Percentiles rank a stretch among this genome's conserved stretches.
Conservation (phyloP, 2,113 vertebrate species). For the Panurus biarmicus region DNA sequence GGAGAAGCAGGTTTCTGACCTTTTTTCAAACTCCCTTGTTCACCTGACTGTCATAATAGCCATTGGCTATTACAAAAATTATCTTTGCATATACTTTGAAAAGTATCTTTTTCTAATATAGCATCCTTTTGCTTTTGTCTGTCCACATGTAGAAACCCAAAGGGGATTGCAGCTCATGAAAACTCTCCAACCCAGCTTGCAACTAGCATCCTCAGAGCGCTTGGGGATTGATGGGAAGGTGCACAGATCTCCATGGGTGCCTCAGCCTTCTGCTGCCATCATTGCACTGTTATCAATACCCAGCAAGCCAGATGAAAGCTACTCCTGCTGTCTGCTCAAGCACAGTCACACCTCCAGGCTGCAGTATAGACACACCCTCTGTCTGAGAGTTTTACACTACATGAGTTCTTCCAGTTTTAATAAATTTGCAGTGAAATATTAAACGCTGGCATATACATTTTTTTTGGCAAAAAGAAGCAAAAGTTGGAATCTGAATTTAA, state of each 20-base stretch:
- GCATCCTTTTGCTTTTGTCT: not conserved
- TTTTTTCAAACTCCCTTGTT: not conserved
- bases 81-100: not conserved
- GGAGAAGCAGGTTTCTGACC: not conserved
- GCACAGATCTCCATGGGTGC: not conserved
- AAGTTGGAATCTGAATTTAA: not conserved
- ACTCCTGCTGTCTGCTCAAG: not conserved
- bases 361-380: not conserved
- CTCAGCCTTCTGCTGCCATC: not conserved
- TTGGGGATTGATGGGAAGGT: not conserved
- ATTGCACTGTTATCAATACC: not conserved
- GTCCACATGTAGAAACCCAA: not conserved
- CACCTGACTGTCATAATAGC: not conserved
- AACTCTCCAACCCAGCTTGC: not conserved
- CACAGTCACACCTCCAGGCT: not conserved
- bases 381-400: not conserved
- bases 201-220: not conserved
- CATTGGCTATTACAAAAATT: not conserved
- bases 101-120: not conserved
- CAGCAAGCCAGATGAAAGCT: not conserved
- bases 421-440: conserved; percentile 36
- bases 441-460: not conserved
- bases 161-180: not conserved
- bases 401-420: conserved; percentile 14
- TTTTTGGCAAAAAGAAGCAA: conserved; percentile 28